A percentile compares a stretch with the other conserved stretches of the same genome.
These are phyloP conservation scores for Hypena proboscidalis DNA, from an alignment of 2,888 invertebrate genomes.

Conservation along the genomic window DNA sequence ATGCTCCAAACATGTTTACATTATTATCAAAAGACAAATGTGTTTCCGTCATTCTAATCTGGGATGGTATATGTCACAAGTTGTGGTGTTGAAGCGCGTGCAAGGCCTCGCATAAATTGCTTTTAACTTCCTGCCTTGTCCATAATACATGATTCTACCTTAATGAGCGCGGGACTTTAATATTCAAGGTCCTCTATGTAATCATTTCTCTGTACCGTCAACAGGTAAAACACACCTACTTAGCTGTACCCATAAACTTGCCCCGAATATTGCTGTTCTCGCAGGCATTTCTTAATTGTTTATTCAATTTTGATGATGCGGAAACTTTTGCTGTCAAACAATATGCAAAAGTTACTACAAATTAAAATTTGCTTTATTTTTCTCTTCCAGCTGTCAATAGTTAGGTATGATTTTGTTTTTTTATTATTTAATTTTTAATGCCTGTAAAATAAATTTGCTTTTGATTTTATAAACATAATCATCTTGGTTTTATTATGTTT, in stretches of 20 bases:
- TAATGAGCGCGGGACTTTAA: slow-evolving; percentile 51
- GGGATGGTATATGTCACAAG: slow-evolving; percentile 6
- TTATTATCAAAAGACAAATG: slow-evolving; percentile 34
- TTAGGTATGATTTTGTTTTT: too few species aligned
- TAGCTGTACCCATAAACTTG: slow-evolving; percentile 49
- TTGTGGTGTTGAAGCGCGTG: slow-evolving; percentile 19
- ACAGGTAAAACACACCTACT: slow-evolving; percentile 38
- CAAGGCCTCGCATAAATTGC: slow-evolving; percentile 48
- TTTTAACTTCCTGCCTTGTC: slow-evolving; percentile 56
- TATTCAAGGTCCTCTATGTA: slow-evolving; percentile 51
- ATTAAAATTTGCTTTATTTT: slow-evolving; percentile 42
- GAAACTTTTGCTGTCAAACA: slow-evolving; percentile 46
- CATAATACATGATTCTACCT: slow-evolving; percentile 50
- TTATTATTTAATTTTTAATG: too few species aligned
- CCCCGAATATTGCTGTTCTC: slow-evolving; percentile 38
- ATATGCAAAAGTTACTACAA: slow-evolving; percentile 37
- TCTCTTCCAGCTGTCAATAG: too few species aligned
- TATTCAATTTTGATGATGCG: slow-evolving; percentile 44
- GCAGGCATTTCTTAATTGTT: slow-evolving; percentile 43
- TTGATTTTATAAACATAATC: slow-evolving; percentile 45
- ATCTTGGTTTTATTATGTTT: slow-evolving; percentile 30
- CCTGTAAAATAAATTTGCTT: slow-evolving; percentile 41
- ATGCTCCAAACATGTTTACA: slow-evolving; percentile 24
- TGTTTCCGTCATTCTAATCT: slow-evolving; percentile 12
- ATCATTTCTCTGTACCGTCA: slow-evolving; percentile 39